These are phyloP conservation scores for Pachyseris speciosa DNA, from an alignment of 64 coral and sea anemone genomes.

Conservation along the genomic window DNA sequence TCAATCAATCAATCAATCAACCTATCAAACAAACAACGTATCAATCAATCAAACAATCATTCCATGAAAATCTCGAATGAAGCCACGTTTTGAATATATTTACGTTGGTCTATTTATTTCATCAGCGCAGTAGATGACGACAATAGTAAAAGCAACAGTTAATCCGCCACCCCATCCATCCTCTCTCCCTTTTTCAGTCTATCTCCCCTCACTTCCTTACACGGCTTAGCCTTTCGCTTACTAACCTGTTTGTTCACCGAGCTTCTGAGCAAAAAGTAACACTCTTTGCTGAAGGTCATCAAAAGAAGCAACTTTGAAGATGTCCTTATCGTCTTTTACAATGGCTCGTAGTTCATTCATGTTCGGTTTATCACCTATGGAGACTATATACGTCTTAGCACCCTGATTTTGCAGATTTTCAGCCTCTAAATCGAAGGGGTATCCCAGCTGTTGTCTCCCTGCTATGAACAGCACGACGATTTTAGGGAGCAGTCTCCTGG, in stretches of 20 bases:
- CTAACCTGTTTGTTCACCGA: constrained; percentile 42
- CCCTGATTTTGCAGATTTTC: constrained; percentile 45
- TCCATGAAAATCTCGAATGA: too few relatives aligned
- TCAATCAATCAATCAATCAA: too few relatives aligned
- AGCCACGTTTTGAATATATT: too few relatives aligned
- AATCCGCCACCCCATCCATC: not conserved
- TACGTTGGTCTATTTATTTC: too few relatives aligned
- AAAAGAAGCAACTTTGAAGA: constrained; percentile 11
- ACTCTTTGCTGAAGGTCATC: constrained; percentile 28
- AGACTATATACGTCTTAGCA: constrained; percentile 61
- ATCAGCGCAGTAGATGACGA: too few relatives aligned
- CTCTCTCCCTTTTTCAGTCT: not conserved
- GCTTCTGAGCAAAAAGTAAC: constrained; percentile 23
- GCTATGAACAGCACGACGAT: constrained; percentile 72
- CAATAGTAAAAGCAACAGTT: too few relatives aligned
- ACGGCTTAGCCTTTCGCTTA: not conserved
- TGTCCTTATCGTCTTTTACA: not conserved
- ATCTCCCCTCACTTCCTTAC: not conserved
- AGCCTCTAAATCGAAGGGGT: constrained; percentile 32
- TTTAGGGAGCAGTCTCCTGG: constrained; percentile 63
- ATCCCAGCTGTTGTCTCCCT: constrained; percentile 19
- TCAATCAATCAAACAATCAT: too few relatives aligned
- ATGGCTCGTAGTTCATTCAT: constrained; percentile 32
- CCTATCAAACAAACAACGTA: too few relatives aligned
- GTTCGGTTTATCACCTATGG: constrained; percentile 46